Evolutionary conservation across 30 jellyfish, hydroid and myxozoan species (phyloP).

Genomic region (Chrysaora quinquecirrha): DNA sequence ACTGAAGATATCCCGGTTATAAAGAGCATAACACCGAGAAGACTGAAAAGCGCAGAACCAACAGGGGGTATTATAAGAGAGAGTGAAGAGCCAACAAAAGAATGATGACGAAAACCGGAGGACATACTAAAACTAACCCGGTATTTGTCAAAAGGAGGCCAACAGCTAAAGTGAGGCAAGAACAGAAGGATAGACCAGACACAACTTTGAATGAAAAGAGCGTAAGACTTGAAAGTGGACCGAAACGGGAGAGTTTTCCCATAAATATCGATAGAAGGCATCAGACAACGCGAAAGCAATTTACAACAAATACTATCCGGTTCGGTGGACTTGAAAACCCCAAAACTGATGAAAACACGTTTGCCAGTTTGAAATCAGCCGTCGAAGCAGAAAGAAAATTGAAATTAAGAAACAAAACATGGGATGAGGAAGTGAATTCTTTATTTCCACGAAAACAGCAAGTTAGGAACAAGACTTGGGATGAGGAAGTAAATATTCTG

Average conservation of each 20-base stretch:
- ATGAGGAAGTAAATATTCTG: slow-evolving; percentile 59
- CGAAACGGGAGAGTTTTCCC: no score
- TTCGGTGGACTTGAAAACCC: no score
- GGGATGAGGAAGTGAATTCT: slow-evolving; percentile 71
- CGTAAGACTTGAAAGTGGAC: neutral
- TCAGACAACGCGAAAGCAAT: no score
- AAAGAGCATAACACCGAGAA: slow-evolving; percentile 33
- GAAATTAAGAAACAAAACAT: slow-evolving; percentile 46
- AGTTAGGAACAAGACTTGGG: slow-evolving; percentile 58
- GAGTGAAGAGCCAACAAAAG: neutral
- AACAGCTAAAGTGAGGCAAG: neutral
- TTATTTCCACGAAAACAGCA: slow-evolving; percentile 41
- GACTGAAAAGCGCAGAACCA: slow-evolving; percentile 23
- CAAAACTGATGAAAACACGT: slow-evolving; percentile 24
- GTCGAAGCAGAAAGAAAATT: slow-evolving; percentile 10
- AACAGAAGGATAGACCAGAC: neutral
- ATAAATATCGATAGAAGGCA: no score
- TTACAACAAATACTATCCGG: no score
- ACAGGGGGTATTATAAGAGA: neutral
- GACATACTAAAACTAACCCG: neutral
- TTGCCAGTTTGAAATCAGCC: slow-evolving; percentile 20
- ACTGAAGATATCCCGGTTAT: slow-evolving; percentile 54
- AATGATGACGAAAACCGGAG: neutral
- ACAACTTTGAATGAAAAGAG: neutral
- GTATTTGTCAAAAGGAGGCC: neutral